Evolutionary conservation across 2,113 vertebrate species (phyloP).

Genomic region (Onychorhynchus coronatus): DNA sequence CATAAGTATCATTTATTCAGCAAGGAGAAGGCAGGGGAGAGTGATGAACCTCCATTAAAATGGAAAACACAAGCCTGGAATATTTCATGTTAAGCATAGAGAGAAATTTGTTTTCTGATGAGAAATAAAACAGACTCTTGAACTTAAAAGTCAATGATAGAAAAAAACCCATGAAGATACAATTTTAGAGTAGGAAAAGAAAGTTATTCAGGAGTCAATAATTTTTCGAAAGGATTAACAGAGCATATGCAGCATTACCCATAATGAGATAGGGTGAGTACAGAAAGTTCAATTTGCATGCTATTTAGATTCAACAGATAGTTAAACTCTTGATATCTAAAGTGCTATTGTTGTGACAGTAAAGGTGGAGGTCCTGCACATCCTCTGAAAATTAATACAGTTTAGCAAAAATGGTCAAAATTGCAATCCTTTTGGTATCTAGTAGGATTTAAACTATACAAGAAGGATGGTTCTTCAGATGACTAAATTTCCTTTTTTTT

Average conservation of each 20-base stretch:
- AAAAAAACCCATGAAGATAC: background rate
- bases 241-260: background rate
- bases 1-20: background rate
- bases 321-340: constrained; percentile 35
- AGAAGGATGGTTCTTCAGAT: constrained; percentile 6
- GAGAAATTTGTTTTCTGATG: constrained; percentile 43
- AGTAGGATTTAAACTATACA: background rate
- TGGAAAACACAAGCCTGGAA: background rate
- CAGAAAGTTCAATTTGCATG: constrained; percentile 4
- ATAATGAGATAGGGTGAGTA: background rate
- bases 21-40: background rate
- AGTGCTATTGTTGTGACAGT: constrained; percentile 5
- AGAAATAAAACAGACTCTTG: constrained; percentile 57
- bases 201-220: constrained; percentile 34
- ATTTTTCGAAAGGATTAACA: constrained; percentile 53
- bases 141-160: constrained; percentile 52
- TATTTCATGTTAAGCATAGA: background rate
- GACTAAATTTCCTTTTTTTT: constrained; percentile 11
- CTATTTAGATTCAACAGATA: constrained; percentile 42
- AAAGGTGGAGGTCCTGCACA: constrained; percentile 19
- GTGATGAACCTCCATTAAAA: constrained; percentile 33
- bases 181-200: constrained; percentile 9
- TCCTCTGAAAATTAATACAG: constrained; percentile 12
- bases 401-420: constrained; percentile 12
- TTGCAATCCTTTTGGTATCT: background rate